These are phyloP conservation scores for Pollachius pollachius DNA, from an alignment of 2,113 vertebrate species.

Conservation along the genomic window DNA sequence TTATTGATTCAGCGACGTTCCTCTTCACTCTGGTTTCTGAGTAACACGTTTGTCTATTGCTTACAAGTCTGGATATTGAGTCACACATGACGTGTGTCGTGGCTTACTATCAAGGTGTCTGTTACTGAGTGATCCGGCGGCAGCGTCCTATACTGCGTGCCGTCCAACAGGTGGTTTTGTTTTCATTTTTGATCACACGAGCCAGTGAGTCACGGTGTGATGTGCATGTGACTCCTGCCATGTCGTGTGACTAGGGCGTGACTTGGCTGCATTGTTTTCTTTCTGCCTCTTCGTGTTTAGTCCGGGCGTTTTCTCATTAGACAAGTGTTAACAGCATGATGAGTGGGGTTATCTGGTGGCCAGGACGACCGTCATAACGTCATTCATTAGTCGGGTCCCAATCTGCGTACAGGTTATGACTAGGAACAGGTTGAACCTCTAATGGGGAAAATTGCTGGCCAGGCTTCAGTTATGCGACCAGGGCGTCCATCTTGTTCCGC, in stretches of 20 bases:
- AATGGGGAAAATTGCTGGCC: no score
- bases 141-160: neutral
- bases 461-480: conserved; percentile 24
- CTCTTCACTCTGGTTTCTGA: neutral
- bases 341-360: neutral
- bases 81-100: no score
- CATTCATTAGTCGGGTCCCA: neutral
- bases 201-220: neutral
- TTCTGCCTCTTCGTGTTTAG: neutral
- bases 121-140: neutral
- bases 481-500: conserved; percentile 42
- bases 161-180: neutral
- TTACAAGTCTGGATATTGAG: neutral
- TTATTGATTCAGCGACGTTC: neutral
- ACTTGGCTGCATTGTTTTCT: neutral
- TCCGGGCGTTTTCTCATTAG: neutral
- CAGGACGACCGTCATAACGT: neutral
- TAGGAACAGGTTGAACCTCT: no score
- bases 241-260: neutral
- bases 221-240: neutral
- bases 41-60: neutral
- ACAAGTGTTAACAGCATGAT: neutral
- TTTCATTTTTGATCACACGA: neutral
- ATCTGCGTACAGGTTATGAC: neutral
- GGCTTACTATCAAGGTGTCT: neutral